These are phyloP conservation scores for Xestia xanthographa DNA, from an alignment of 2,888 invertebrate genomes.

Conservation along the genomic window DNA sequence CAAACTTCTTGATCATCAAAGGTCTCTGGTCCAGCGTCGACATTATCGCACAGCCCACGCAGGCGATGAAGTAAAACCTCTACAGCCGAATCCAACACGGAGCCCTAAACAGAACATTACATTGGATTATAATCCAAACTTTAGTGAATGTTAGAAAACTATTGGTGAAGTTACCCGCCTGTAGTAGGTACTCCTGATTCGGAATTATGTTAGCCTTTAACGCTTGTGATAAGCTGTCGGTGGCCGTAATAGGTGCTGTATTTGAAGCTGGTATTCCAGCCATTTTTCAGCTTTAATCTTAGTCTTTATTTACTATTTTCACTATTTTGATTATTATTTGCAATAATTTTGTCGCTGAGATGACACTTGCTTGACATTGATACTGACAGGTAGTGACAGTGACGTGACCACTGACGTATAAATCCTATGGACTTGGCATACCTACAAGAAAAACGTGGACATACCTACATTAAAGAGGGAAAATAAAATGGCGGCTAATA, in stretches of 20 bases:
- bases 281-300: conserved; percentile 18
- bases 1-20: conserved; percentile 98
- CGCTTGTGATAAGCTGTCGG: conserved; percentile 94
- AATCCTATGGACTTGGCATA: too few relatives aligned
- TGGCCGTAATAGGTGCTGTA: conserved; percentile 91
- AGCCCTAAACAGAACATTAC: conserved; percentile 91
- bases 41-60: conserved; percentile 97
- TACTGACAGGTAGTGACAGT: too few relatives aligned
- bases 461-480: too few relatives aligned
- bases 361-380: background rate
- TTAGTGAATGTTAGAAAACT: background rate
- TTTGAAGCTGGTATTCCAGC: conserved; percentile 80
- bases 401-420: too few relatives aligned
- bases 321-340: background rate
- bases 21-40: conserved; percentile 96
- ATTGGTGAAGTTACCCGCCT: conserved; percentile 72
- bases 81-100: conserved; percentile 97
- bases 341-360: background rate
- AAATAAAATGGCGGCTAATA: too few relatives aligned
- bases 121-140: conserved; percentile 1
- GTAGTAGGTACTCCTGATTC: conserved; percentile 97
- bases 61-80: conserved; percentile 97
- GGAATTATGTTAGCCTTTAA: conserved; percentile 96
- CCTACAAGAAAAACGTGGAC: too few relatives aligned
- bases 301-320: background rate